Evolutionary conservation across 2,797 vertebrate genomes (phyloP), one percentile per base, ranked within the genome.

Genomic region (Merluccius polli): DNA sequence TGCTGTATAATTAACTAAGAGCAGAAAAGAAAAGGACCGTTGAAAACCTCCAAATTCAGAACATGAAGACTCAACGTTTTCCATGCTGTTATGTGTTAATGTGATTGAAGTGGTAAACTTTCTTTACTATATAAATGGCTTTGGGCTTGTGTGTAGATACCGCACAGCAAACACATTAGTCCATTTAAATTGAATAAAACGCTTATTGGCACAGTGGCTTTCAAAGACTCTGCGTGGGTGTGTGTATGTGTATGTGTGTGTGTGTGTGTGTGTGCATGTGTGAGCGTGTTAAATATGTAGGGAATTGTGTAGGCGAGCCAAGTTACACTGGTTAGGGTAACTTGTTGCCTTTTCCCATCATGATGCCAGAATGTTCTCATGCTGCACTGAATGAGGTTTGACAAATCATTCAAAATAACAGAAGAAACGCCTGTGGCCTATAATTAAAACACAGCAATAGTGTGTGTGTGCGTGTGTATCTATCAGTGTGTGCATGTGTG

Each of bases 291-390:
- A 31, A 77, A 59, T 24, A 52, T 35, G 74, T 83, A 74, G 75
- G 80, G 79, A 77, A 71, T 0, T 59, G 1, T 21, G 65, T 73
- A 15, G 24, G 24, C 13, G 1, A 10, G 86, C 88, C 82, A 86
- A 84, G 59, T 77, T 70, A 85, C 84, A 85, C 77, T 81, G 73
- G 75, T 81, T 75, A 78, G 76, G 72, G 65, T n/a, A 52, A 84
- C 67, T 86, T 82, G 75, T 77, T 83, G 80, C 81, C 70, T 83
- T 88, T 87, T 87, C 85, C 86, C 79, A 80, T 84, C 83, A 77
- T 74, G 65, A 76, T 79, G 83, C 83, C 81, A 86, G 75, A 76
- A 75, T 73, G 72, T 75, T 86, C 68, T 84, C 77, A 79, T 75
- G 73, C 75, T 59, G 74, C 9, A 24, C 72, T 83, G 75, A 74